Percentiles rank a stretch among this genome's conserved stretches.
Conservation (phyloP, 1,140 invertebrate genomes). For the Hylaeus volcanicus region DNA sequence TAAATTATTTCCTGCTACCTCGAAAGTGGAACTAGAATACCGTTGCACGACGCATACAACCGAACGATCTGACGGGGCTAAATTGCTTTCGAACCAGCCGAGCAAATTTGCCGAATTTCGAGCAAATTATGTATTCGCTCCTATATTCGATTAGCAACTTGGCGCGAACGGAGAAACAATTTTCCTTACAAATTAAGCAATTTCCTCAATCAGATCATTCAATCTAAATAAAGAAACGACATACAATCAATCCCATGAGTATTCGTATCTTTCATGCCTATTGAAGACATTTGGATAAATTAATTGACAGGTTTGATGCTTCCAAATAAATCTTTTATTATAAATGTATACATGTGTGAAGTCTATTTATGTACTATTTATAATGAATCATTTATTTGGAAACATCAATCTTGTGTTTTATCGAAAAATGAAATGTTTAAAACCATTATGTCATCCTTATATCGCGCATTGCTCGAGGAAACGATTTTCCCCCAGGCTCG, state of each 20-base stretch:
- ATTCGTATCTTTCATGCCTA: no score
- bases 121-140: neutral
- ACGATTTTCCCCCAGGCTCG: neutral
- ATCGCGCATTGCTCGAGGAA: neutral
- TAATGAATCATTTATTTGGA: no score
- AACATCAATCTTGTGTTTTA: no score
- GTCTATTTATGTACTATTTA: no score
- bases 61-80: neutral
- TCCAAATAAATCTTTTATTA: no score
- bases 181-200: neutral
- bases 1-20: slow-evolving; percentile 23
- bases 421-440: no score
- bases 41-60: neutral
- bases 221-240: no score
- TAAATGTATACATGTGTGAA: no score
- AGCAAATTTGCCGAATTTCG: neutral
- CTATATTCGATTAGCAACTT: neutral
- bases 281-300: no score
- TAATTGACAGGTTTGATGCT: no score
- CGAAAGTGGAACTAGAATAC: slow-evolving; percentile 8
- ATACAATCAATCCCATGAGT: no score
- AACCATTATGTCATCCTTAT: neutral
- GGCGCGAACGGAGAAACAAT: neutral
- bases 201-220: no score
- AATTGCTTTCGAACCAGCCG: slow-evolving; percentile 6